Evolutionary conservation across 2,888 invertebrate species (phyloP), one percentile per base, ranked within the genome.

Genomic region (Agriopis leucophaearia): DNA sequence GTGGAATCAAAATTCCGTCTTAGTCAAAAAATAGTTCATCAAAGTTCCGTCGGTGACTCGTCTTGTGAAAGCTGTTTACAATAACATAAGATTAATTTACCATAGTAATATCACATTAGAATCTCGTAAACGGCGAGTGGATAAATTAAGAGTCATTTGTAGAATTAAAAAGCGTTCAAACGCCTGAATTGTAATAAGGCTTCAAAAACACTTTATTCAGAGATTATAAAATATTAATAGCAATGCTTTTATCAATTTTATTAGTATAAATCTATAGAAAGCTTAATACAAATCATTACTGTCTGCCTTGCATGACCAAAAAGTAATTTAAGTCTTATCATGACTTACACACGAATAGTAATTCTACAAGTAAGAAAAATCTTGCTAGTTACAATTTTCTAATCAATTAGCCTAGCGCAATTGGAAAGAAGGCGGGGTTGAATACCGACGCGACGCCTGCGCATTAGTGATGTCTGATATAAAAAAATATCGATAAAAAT

Each of bases 371-470:
- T 56, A 47, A 70, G 63, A 47, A 47, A 67, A 40, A 16, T 48
- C 45, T 52, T 42, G 51, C 42, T 16, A 48, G 59, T 50, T 58
- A 42, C 51, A 69, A 64, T 62, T 70, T 75, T 72, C 73, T 70
- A 62, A 73, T 72, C 76, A 79, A 78, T 79, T 73, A 56, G 16
- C 48, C 58, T 52, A 74, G 66, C 59, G 69, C 69, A 74, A 64
- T 70, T 74, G 74, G 75, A 76, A 74, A 69, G 70, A 68, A 73
- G 75, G 76, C 74, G 75, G 71, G 73, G 65, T 50, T 69, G 54
- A 61, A 71, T 65, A 59, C 68, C 63, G 55, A 69, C 68, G 64
- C 67, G 55, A 69, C 68, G 64, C 67, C 47, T 71, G 72, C 59
- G 62, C 67, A 48, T 77, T 59, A 51, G 64, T 35, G 54, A 64